Percentiles rank a stretch among this genome's conserved stretches.
Conservation (phyloP, 2,888 invertebrate species). For the Bembecia ichneumoniformis region DNA sequence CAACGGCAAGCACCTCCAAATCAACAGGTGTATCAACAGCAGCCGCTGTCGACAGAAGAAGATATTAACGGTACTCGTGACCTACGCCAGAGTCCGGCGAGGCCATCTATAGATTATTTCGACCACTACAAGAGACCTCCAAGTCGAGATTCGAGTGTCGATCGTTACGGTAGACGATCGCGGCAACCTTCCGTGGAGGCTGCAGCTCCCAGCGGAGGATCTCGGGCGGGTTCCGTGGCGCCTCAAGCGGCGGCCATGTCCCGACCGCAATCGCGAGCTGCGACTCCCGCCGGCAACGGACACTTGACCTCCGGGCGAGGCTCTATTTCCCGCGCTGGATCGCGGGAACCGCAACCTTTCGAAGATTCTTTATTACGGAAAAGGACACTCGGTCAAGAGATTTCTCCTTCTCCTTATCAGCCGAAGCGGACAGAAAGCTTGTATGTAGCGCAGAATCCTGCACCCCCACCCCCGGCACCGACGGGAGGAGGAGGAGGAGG, state of each 20-base stretch:
- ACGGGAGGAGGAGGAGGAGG: conserved; percentile 51
- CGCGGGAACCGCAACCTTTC: conserved; percentile 76
- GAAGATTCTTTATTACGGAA: conserved; percentile 87
- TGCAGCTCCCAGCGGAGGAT: conserved; percentile 61
- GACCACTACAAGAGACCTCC: conserved; percentile 95
- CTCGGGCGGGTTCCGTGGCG: conserved; percentile 81
- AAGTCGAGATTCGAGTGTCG: conserved; percentile 89
- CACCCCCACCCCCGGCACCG: conserved; percentile 58
- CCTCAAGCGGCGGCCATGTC: conserved; percentile 76
- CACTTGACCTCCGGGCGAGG: conserved; percentile 75
- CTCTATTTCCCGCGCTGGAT: conserved; percentile 65
- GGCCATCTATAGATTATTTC: conserved; percentile 88
- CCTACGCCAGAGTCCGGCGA: conserved; percentile 39
- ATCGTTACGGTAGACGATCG: conserved; percentile 83
- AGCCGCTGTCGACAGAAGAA: conserved; percentile 51
- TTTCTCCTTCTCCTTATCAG: conserved; percentile 88
- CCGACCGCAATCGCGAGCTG: conserved; percentile 58
- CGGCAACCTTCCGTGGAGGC: conserved; percentile 86
- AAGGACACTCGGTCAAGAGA: conserved; percentile 88
- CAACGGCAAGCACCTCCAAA: conserved; percentile 26
- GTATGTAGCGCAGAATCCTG: conserved; percentile 73
- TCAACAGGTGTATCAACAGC: conserved; percentile 59
- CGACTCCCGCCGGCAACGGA: conserved; percentile 75
- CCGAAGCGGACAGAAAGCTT: conserved; percentile 93
- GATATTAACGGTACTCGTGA: conserved; percentile 54